phyloP scores from a whole-genome alignment of 2,797 vertebrate species.

The Poeciliopsis gracilis region DNA sequence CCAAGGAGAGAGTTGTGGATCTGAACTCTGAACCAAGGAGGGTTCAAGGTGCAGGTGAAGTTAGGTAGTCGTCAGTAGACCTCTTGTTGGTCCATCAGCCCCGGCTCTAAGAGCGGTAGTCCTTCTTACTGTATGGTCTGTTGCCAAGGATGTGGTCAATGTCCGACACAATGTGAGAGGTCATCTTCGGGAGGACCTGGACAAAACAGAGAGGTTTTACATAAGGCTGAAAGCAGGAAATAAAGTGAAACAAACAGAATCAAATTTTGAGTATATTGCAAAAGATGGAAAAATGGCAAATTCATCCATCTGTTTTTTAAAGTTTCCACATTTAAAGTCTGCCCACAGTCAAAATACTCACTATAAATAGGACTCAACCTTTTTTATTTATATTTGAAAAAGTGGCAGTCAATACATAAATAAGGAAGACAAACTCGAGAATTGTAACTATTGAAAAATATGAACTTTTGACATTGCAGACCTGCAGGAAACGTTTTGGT shows the following conservation, averaged over 20 bases:
- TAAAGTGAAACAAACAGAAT: background rate
- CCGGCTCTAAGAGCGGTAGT: slow-evolving; percentile 91
- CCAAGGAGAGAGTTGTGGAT: slow-evolving; percentile 47
- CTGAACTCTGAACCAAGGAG: slow-evolving; percentile 36
- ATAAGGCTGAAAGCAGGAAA: background rate
- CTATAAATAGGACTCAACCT: too few species aligned
- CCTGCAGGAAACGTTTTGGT: background rate
- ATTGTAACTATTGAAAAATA: background rate
- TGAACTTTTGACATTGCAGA: background rate
- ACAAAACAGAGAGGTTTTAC: slow-evolving; percentile 9
- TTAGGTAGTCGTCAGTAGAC: slow-evolving; percentile 42
- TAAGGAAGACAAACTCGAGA: background rate
- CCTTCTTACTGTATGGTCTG: slow-evolving; percentile 96
- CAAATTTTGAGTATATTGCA: background rate
- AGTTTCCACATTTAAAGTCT: background rate
- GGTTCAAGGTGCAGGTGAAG: slow-evolving; percentile 58
- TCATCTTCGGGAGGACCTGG: slow-evolving; percentile 99
- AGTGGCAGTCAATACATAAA: background rate
- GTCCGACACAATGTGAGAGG: slow-evolving; percentile 92
- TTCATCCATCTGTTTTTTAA: background rate
- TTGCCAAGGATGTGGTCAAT: slow-evolving; percentile 97
- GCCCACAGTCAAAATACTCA: background rate
- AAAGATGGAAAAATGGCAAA: background rate
- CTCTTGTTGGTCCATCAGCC: slow-evolving; percentile 27
- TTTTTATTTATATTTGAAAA: background rate